Evolutionary conservation across 1,140 invertebrate species (phyloP).

Genomic region (Agrypnia vestita): DNA sequence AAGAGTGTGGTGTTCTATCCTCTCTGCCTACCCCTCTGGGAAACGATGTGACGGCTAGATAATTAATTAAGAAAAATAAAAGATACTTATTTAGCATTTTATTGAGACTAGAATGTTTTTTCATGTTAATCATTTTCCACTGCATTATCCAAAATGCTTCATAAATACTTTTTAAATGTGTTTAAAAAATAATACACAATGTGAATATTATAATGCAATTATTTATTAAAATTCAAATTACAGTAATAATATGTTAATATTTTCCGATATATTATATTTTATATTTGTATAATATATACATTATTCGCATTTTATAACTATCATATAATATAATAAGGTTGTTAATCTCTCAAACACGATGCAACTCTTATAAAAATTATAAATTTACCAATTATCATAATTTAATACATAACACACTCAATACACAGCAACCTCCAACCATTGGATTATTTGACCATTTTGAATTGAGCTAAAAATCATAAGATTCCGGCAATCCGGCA

Average conservation of each 20-base stretch:
- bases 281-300: conserved; percentile 54
- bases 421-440: conserved; percentile 25
- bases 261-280: conserved; percentile 60
- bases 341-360: conserved; percentile 58
- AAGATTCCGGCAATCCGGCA: neutral
- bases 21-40: too few relatives aligned
- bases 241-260: conserved; percentile 60
- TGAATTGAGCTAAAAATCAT: conserved; percentile 26
- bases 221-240: conserved; percentile 61
- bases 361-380: conserved; percentile 59
- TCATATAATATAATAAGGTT: conserved; percentile 52
- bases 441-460: neutral
- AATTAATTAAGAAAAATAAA: too few relatives aligned
- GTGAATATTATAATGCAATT: conserved; percentile 54
- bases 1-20: too few relatives aligned
- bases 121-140: too few relatives aligned
- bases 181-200: conserved; percentile 19
- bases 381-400: conserved; percentile 46
- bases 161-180: neutral
- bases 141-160: too few relatives aligned
- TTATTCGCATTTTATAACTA: conserved; percentile 54
- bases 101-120: too few relatives aligned
- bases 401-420: conserved; percentile 38
- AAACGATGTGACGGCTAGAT: too few relatives aligned
- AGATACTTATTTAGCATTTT: too few relatives aligned